A percentile compares a stretch with the other conserved stretches of the same genome.
Evolutionary conservation across 1,140 invertebrate genomes (phyloP).

Genomic region (Uloborus diversus): DNA sequence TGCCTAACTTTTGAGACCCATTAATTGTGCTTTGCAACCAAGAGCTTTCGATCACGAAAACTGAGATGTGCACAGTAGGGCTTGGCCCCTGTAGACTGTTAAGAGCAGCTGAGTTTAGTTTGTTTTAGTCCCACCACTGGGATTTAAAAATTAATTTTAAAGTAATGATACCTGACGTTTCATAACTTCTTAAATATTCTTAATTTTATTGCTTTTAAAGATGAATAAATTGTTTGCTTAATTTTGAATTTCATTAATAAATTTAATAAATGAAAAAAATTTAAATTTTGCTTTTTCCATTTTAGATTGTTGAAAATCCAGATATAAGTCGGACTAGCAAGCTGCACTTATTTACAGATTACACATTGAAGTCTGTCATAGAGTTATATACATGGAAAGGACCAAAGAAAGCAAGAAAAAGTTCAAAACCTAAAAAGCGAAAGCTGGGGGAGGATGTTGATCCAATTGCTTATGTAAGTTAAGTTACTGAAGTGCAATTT

Average conservation of each 20-base stretch:
- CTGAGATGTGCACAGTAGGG: too few relatives aligned
- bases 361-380: conserved; percentile 73
- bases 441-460: conserved; percentile 60
- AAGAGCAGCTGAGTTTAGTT: too few relatives aligned
- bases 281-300: background rate
- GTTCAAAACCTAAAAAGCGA: conserved; percentile 66
- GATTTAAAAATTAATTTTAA: too few relatives aligned
- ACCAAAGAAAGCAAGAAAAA: conserved; percentile 62
- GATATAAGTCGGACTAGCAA: conserved; percentile 78
- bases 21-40: too few relatives aligned
- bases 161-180: background rate
- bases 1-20: too few relatives aligned
- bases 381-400: conserved; percentile 80
- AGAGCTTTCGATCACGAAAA: too few relatives aligned
- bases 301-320: conserved; percentile 71
- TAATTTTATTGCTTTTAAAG: background rate
- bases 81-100: too few relatives aligned
- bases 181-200: background rate
- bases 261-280: background rate
- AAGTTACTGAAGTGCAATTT: conserved; percentile 53
- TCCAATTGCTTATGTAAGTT: conserved; percentile 59
- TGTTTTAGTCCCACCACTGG: too few relatives aligned
- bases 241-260: background rate
- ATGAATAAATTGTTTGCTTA: background rate
- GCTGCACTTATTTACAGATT: conserved; percentile 75